Conservation (phyloP, 2,113 vertebrate genomes). For the Xenopus tropicalis region DNA sequence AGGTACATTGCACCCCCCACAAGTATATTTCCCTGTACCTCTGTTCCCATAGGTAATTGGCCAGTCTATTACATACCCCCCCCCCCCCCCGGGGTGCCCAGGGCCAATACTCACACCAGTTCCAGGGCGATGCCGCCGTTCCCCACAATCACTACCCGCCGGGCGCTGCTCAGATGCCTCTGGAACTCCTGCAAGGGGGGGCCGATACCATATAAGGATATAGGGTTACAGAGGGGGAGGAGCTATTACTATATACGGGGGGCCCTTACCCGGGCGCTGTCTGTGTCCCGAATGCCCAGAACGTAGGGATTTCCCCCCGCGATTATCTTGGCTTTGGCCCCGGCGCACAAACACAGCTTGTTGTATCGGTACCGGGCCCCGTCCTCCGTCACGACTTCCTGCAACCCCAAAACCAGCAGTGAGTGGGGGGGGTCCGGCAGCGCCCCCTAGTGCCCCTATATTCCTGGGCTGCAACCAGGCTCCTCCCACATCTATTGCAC, state of each 20-base stretch:
- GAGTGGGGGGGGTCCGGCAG: too few relatives aligned
- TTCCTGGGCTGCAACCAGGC: background rate
- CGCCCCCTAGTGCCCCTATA: too few relatives aligned
- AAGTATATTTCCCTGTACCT: too few relatives aligned
- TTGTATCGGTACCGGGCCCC: conserved; percentile 70
- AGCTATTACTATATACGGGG: too few relatives aligned
- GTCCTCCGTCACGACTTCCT: conserved; percentile 80
- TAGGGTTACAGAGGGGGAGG: conserved; percentile 27
- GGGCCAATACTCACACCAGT: conserved; percentile 81
- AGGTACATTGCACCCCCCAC: too few relatives aligned
- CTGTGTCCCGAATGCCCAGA: conserved; percentile 92
- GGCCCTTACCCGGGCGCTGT: conserved; percentile 82
- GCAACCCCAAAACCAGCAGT: conserved; percentile 38
- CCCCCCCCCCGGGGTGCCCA: too few relatives aligned
- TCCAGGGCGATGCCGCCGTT: conserved; percentile 96
- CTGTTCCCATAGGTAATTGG: too few relatives aligned
- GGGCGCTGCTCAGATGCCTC: conserved; percentile 77
- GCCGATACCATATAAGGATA: too few relatives aligned
- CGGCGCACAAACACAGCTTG: conserved; percentile 88
- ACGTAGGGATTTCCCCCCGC: conserved; percentile 73
- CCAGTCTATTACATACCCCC: too few relatives aligned
- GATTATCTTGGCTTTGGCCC: conserved; percentile 84
- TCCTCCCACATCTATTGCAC: background rate
- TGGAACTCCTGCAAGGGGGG: conserved; percentile 79
- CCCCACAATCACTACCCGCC: conserved; percentile 84